phyloP scores from a whole-genome alignment of 2,113 vertebrate genomes.

The Dicentrarchus labrax region DNA sequence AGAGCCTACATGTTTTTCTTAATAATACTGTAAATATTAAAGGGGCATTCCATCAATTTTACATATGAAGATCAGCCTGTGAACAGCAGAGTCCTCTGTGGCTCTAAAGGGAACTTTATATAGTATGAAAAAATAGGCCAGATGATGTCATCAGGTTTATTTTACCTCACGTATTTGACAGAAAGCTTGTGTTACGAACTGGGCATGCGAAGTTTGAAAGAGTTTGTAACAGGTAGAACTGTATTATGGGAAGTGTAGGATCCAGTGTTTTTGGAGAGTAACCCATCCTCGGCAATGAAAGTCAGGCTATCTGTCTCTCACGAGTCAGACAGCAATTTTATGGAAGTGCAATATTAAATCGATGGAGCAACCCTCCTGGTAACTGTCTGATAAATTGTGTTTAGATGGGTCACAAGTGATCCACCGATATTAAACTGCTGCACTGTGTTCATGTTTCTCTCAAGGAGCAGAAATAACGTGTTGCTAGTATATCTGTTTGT shows the following conservation, averaged over 20 bases:
- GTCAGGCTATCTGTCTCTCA: not conserved
- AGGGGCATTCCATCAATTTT: not conserved
- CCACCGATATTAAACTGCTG: not conserved
- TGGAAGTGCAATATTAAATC: not conserved
- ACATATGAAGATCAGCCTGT: not conserved
- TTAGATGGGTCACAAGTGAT: not conserved
- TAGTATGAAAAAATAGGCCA: not conserved
- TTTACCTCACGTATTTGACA: not conserved
- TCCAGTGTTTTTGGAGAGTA: not conserved
- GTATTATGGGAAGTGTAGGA: not conserved
- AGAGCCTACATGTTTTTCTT: no score
- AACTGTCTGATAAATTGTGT: not conserved
- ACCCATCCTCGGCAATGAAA: not conserved
- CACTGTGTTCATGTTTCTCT: not conserved
- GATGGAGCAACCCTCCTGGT: not conserved
- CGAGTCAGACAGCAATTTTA: not conserved
- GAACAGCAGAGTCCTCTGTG: not conserved
- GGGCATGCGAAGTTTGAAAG: no score
- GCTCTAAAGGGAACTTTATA: no score
- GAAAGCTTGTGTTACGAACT: not conserved
- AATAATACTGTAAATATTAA: not conserved
- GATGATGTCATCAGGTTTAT: not conserved
- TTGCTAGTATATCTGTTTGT: not conserved
- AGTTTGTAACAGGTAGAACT: not conserved
- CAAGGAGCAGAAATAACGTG: not conserved